Conservation (phyloP, 2,888 invertebrate genomes). For the Brenthis daphne region DNA sequence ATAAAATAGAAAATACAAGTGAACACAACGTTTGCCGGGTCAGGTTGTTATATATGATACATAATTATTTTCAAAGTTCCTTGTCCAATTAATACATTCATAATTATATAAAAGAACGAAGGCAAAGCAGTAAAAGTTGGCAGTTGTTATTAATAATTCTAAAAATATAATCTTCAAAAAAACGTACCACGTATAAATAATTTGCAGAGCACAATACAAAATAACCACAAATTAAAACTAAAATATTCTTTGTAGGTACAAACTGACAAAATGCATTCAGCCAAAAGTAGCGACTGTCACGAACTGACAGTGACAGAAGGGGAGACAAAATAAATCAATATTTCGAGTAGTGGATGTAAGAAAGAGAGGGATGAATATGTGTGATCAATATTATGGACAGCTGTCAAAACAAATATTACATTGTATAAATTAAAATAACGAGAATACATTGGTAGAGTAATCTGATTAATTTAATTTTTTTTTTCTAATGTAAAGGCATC, state of each 20-base stretch:
- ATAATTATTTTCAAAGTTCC: too few relatives aligned
- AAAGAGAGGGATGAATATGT: constrained; percentile 28
- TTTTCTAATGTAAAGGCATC: too few relatives aligned
- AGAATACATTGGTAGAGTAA: constrained; percentile 2
- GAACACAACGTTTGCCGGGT: too few relatives aligned
- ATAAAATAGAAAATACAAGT: too few relatives aligned
- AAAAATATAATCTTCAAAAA: background rate
- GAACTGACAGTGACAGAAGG: constrained; percentile 34
- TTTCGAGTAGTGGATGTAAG: constrained; percentile 26
- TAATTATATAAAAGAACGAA: too few relatives aligned
- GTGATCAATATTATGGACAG: constrained; percentile 23
- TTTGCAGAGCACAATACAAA: constrained; percentile 22
- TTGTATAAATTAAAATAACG: constrained; percentile 6
- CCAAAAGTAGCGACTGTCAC: constrained; percentile 22
- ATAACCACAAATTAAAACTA: constrained; percentile 11
- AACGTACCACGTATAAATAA: background rate
- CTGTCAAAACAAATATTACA: constrained; percentile 23
- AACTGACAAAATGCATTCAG: constrained; percentile 23
- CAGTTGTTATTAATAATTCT: too few relatives aligned
- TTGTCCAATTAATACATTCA: too few relatives aligned
- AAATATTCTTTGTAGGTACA: background rate
- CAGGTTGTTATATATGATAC: too few relatives aligned
- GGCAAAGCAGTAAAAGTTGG: too few relatives aligned
- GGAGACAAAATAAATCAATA: constrained; percentile 40
- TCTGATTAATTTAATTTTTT: background rate